phyloP scores from a whole-genome alignment of 2,888 invertebrate genomes.

The Thumatha senex region DNA sequence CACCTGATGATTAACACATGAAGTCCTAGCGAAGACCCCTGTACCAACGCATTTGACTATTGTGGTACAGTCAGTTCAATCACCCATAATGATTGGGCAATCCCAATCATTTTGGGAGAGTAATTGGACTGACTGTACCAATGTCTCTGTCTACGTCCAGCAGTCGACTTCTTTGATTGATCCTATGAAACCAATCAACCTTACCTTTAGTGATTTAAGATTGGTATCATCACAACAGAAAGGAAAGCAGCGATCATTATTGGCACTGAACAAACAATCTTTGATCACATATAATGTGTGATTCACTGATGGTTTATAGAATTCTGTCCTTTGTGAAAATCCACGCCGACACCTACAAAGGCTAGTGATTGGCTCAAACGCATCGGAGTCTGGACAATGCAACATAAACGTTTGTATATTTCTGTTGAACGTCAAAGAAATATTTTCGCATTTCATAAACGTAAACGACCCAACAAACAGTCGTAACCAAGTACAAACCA shows the following conservation, averaged over 20 bases:
- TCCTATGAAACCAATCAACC: too few species aligned
- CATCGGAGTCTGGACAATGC: conserved; percentile 61
- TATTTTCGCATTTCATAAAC: conserved; percentile 58
- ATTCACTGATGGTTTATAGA: conserved; percentile 46
- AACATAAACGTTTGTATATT: conserved; percentile 69
- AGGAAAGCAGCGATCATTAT: conserved; percentile 12
- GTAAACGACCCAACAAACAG: conserved; percentile 63
- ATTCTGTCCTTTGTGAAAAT: conserved; percentile 50
- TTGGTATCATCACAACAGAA: too few species aligned
- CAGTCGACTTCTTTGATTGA: too few species aligned
- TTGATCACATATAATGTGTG: conserved; percentile 26
- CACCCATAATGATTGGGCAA: too few species aligned
- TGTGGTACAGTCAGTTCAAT: too few species aligned
- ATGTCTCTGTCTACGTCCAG: too few species aligned
- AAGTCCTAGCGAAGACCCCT: too few species aligned
- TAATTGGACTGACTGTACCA: too few species aligned
- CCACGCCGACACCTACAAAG: conserved; percentile 52
- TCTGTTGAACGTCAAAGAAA: conserved; percentile 56
- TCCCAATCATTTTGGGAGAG: too few species aligned
- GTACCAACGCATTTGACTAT: too few species aligned
- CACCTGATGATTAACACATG: too few species aligned
- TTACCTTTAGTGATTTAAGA: too few species aligned
- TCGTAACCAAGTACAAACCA: conserved; percentile 60
- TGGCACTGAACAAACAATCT: conserved; percentile 26
- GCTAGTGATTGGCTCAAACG: conserved; percentile 58